Base-by-base conservation (phyloP, 2,113 vertebrate genomes). In the Erythrolamprus reginae region DNA sequence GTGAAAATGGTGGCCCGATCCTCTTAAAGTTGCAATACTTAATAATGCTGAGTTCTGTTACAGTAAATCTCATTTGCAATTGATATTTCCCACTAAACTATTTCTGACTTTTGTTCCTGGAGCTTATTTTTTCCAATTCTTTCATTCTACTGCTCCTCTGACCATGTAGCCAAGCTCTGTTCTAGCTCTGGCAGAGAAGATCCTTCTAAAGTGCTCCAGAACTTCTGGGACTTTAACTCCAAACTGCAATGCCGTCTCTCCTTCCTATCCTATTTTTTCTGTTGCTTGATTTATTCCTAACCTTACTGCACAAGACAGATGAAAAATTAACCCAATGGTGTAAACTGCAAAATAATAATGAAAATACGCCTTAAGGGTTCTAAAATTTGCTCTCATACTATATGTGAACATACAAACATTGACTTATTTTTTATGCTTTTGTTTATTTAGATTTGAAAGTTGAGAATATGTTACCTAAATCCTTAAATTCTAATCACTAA, bases 341-440 rank as follows among this genome's bases (percentile, higher is more conserved):
- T 90, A 89, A 89, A 90, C 51, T 89, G 92, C 55, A 28, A 93
- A 90, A 91, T 52, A 86, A 93, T 90, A 93, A 61, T 82, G 89
- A 93, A 95, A 88, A 3, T 0, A 26, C 15, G n/a, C 84, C 26
- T 9, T n/a, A 33, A 28, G 28, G 28, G 17, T 65, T 65, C 61
- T 65, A 65, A 65, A 65, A 65, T n/a, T 65, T 65, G 12, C 61
- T 6, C 61, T 65, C 5, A 5, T 4, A 17, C 28, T 33, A 65
- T 15, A 33, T 2, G 12, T n/a, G 61, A 65, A n/a, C 0, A 5
- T 65, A 65, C n/a, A 15, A 65, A 65, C 61, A 6, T n/a, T n/a
- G 58, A 13, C 28, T 65, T 33, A 26, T 52, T 65, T 15, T 33
- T 65, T 33, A n/a, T 33, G 28, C 24, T 28, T 58, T 58, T 33